These are phyloP conservation scores for Zaprionus davidi DNA, from an alignment of 1,140 invertebrate genomes.

Conservation along the genomic window DNA sequence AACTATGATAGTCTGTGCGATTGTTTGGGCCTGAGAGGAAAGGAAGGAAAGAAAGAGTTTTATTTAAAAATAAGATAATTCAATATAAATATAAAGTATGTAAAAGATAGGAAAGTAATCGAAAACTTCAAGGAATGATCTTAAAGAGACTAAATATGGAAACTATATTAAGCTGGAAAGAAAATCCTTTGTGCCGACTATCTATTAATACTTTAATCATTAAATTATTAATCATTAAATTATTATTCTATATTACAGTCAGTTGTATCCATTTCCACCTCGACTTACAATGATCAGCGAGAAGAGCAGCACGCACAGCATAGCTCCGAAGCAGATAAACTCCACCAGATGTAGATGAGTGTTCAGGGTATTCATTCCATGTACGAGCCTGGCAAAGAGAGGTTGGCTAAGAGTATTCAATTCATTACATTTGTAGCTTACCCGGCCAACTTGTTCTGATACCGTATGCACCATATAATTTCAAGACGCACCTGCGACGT, in stretches of 20 bases:
- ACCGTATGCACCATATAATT: slow-evolving; percentile 57
- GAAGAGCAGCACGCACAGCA: slow-evolving; percentile 72
- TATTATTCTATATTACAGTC: too few species aligned
- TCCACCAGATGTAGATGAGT: slow-evolving; percentile 70
- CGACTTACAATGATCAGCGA: slow-evolving; percentile 70
- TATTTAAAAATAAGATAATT: not conserved
- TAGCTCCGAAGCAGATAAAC: slow-evolving; percentile 74
- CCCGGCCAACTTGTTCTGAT: slow-evolving; percentile 65
- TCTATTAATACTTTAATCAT: not conserved
- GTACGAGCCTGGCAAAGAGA: slow-evolving; percentile 48
- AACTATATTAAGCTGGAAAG: too few species aligned
- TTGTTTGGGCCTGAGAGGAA: slow-evolving; percentile 56
- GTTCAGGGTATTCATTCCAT: slow-evolving; percentile 66
- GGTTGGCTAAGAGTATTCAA: not conserved
- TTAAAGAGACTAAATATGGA: too few species aligned
- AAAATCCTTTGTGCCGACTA: too few species aligned
- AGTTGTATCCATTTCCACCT: not conserved
- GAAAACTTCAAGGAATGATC: too few species aligned
- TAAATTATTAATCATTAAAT: too few species aligned
- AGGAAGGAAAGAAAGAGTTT: not conserved
- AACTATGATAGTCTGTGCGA: slow-evolving; percentile 63
- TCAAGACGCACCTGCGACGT: slow-evolving; percentile 30
- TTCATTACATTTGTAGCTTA: slow-evolving; percentile 20
- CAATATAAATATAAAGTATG: too few species aligned
- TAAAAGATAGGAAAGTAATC: too few species aligned